Evolutionary conservation across 1,140 invertebrate genomes (phyloP), one percentile per base, ranked within the genome.

Genomic region (Scaptomyza graminum): DNA sequence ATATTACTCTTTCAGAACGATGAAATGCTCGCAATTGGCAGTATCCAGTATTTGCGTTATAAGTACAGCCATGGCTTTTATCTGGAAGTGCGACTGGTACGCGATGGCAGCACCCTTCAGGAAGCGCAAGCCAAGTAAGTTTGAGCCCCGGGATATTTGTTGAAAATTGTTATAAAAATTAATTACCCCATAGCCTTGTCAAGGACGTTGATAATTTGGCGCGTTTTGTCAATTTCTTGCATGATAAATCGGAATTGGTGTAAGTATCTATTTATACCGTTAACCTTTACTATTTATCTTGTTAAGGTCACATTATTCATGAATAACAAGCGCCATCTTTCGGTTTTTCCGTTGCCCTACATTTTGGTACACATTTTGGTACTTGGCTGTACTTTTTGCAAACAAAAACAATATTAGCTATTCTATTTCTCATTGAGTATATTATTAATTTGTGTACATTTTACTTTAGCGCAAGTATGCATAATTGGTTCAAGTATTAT

Each of bases 1-100:
- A 97, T 99, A 63, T 96, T 97, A 8, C 97, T 99, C 22, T 96
- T 99, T 94, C 94, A 96, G 49, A 93, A 95, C 39, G 97, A 97
- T 3, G 93, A 94, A 66, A 92, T 98, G 18, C 94, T 95, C 77
- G 98, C 97, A 79, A 95, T 94, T 90, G 96, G 96, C 12, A 90
- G 79, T 34, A 54, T 76, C 16, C 85, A 90, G n/a, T 81, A 90
- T 47, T 34, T 91, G 41, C 79, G 85, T 0, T 81, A 76, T 22
- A 88, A 84, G 66, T 90, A 88, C 50, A 91, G 76, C 37, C 70
- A 72, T 5, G 90, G 90, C 0, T 90, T 91, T 34, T 91, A 88
- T 54, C 44, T 91, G 15, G 85, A 90, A 41, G 70, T 91, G 3
- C 78, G 82, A 15, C 22, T 91, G 9, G 67, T 74, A 1, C 70